Evolutionary conservation across 2,797 vertebrate species (phyloP), one percentile per base, ranked within the genome.

Genomic region (Morus bassanus): DNA sequence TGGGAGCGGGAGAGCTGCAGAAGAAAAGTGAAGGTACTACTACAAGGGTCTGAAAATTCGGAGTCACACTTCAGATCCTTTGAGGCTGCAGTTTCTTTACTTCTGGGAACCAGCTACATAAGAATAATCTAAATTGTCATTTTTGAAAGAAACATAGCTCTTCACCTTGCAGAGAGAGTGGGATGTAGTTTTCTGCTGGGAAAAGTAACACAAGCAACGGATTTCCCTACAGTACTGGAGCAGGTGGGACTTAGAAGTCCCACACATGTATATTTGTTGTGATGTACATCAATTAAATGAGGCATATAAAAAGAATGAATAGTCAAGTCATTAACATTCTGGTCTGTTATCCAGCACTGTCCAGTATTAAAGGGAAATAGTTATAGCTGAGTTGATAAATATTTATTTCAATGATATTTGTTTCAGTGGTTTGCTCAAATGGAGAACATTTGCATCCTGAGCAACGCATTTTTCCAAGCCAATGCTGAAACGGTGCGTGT

Each of bases 241-340:
- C 64, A 91, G 73, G 68, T 19, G 6, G 80, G 72, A 85, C 43
- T 91, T 59, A 22, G 2, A 83, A 79, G 57, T 74, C 72, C 63
- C 75, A 45, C 53, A 33, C 4, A 5, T 13, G 2, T 39, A 53
- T 75, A n/a, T 81, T 89, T 80, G 46, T 69, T 91, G 54, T 68
- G 65, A 91, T 25, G 33, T 88, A 85, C 92, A 85, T 92, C 92
- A 84, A 54, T 61, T 86, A 89, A 94, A 89, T 88, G 87, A 75
- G 59, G 31, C 79, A 59, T 83, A n/a, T 75, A 51, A 77, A 87
- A 91, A 53, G 63, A 91, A 83, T 60, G n/a, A 90, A 76, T 48
- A 84, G 56, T 57, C 23, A 79, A 91, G 77, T 76, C 12, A 74
- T 90, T 95, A 91, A 61, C 77, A 67, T 92, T 91, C 51, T 68